These are phyloP conservation scores for Penaeus indicus DNA, from an alignment of 1,140 invertebrate genomes.

Conservation along the genomic window DNA sequence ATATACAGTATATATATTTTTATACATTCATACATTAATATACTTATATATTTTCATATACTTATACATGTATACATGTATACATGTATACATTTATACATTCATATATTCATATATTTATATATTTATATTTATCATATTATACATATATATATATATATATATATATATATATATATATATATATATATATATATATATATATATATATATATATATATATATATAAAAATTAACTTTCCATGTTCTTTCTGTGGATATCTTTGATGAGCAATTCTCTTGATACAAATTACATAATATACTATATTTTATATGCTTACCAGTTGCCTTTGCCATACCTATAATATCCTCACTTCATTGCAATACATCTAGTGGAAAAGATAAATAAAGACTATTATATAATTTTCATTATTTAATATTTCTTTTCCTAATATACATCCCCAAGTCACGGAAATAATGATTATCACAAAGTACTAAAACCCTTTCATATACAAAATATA, in stretches of 20 bases:
- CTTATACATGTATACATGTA: too few species aligned
- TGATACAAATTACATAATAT: background rate
- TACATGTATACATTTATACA: background rate
- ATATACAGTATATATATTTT: too few species aligned
- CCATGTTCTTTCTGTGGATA: background rate
- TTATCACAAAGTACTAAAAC: too few species aligned
- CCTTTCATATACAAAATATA: too few species aligned
- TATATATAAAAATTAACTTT: background rate
- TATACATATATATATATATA: background rate
- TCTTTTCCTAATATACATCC: too few species aligned
- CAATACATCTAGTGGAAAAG: too few species aligned
- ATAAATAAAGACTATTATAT: too few species aligned
- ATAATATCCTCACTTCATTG: too few species aligned
- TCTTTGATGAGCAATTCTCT: background rate
- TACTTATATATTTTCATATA: background rate
- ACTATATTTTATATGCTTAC: too few species aligned
- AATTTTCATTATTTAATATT: too few species aligned
- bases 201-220: conserved; percentile 20
- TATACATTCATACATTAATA: background rate
- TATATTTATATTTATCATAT: background rate
- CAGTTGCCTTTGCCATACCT: too few species aligned
- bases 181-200: background rate
- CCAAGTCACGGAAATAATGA: too few species aligned
- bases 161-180: background rate
- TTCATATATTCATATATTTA: background rate